phyloP scores from a whole-genome alignment of 2,797 vertebrate genomes.

The Oreortyx pictus region DNA sequence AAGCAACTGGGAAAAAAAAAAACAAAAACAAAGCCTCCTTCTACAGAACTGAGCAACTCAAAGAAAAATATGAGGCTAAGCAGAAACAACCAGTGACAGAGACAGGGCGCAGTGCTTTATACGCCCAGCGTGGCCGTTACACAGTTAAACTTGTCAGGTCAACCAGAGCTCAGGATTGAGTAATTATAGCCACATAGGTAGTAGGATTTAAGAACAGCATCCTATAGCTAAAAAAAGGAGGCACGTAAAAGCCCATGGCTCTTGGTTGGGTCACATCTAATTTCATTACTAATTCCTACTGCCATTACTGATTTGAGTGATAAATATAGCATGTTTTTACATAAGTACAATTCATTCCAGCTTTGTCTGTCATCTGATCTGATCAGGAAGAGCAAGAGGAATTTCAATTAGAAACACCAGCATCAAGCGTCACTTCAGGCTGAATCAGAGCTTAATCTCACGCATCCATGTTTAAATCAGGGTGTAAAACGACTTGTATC shows the following conservation, averaged over 20 bases:
- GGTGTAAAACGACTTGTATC: background rate
- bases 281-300: conserved; percentile 13
- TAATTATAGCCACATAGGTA: background rate
- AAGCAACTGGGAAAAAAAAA: conserved; percentile 1
- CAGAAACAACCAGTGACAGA: background rate
- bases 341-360: background rate
- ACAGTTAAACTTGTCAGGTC: background rate
- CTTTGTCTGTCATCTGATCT: background rate
- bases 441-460: conserved; percentile 47
- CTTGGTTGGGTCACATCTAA: background rate
- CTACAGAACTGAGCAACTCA: background rate
- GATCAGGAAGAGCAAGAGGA: conserved; percentile 27
- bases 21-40: background rate
- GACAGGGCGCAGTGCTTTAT: background rate
- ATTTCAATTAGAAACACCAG: conserved; percentile 56
- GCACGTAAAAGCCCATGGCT: background rate
- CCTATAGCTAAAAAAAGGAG: conserved; percentile 11
- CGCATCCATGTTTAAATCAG: conserved; percentile 2
- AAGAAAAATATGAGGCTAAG: background rate
- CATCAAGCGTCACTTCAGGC: conserved; percentile 33
- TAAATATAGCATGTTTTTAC: conserved; percentile 27
- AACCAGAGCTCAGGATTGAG: background rate
- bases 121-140: background rate
- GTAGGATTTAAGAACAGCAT: conserved; percentile 18
- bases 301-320: conserved; percentile 18